A percentile compares a stretch with the other conserved stretches of the same genome.
phyloP scores from a whole-genome alignment of 2,113 vertebrate species.

The Benitochromis conjunctus region DNA sequence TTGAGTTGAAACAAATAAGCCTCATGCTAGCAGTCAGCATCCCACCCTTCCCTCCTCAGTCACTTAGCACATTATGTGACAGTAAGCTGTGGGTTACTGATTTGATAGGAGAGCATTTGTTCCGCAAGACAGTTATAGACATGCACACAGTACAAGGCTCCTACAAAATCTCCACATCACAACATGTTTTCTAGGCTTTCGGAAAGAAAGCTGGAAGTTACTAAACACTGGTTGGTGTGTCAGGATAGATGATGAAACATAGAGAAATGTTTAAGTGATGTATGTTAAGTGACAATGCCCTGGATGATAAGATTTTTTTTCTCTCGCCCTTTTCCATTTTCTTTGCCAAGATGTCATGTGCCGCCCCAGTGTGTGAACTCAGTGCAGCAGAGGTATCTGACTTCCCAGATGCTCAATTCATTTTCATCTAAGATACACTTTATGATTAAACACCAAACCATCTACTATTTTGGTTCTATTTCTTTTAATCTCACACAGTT shows the following conservation, averaged over 20 bases:
- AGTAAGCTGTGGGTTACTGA: background rate
- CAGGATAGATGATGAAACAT: constrained; percentile 27
- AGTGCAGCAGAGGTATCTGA: background rate
- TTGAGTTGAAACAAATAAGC: background rate
- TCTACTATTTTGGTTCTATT: background rate
- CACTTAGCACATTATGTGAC: background rate
- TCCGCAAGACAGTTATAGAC: background rate
- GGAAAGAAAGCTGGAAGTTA: constrained; percentile 2
- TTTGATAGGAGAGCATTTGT: background rate
- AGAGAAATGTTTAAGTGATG: background rate
- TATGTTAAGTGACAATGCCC: background rate
- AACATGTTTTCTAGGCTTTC: background rate
- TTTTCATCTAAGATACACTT: background rate
- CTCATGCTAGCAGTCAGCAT: background rate
- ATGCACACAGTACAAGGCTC: background rate
- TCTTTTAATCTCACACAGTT: background rate
- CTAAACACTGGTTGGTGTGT: constrained; percentile 5
- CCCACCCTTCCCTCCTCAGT: background rate
- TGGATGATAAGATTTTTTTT: background rate
- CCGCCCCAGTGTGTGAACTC: background rate
- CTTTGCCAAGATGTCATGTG: background rate
- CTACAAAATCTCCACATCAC: constrained; percentile 2
- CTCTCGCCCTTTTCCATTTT: background rate
- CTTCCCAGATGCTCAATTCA: background rate
- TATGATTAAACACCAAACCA: background rate